Percentiles rank a stretch among this genome's conserved stretches.
Evolutionary conservation across 2,113 vertebrate species (phyloP).

Genomic region (Grammomys dolichurus): DNA sequence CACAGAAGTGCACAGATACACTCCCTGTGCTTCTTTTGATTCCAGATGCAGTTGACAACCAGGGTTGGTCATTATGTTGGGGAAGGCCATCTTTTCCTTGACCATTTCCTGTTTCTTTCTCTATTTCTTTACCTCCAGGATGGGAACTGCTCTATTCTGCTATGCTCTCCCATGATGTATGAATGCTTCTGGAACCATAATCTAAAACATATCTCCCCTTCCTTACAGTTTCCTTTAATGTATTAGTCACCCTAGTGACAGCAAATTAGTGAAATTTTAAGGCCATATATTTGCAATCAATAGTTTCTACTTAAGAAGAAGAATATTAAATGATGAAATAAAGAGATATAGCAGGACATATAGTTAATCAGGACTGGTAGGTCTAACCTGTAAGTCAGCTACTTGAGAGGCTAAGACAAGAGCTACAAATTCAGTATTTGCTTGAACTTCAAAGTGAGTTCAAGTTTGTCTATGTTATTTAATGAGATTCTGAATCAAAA

Average conservation of each 20-base stretch:
- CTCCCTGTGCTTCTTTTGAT: background rate
- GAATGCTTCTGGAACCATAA: background rate
- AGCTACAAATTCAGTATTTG: background rate
- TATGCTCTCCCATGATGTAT: background rate
- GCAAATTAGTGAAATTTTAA: background rate
- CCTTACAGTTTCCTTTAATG: background rate
- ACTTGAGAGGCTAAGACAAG: background rate
- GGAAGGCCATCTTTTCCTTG: background rate
- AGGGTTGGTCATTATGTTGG: background rate
- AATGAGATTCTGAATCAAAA: background rate
- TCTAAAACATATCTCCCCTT: background rate
- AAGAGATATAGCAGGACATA: background rate
- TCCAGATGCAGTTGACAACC: background rate
- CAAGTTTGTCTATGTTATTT: background rate
- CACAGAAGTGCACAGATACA: background rate
- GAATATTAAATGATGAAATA: background rate
- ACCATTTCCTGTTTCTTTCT: background rate
- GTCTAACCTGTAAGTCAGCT: background rate
- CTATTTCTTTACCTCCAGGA: background rate
- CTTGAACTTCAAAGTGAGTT: background rate
- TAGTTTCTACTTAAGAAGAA: background rate
- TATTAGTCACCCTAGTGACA: background rate
- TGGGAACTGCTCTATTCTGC: background rate
- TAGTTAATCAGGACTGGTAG: background rate
- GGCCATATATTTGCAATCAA: background rate